phyloP scores from a whole-genome alignment of 2,888 invertebrate species.

The Pycnomerus fuliginosus region DNA sequence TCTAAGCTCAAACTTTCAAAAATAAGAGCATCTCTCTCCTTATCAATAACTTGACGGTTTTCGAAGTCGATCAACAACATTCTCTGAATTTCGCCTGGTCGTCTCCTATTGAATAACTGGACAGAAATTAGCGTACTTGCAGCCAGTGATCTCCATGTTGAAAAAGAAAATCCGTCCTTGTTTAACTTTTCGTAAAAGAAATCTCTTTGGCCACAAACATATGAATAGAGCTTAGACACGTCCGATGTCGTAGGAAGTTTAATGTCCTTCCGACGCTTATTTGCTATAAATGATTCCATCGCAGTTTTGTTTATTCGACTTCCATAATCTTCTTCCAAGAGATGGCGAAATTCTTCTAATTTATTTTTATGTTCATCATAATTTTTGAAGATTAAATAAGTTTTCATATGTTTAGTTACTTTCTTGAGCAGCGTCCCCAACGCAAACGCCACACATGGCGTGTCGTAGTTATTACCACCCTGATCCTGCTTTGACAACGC shows the following conservation, averaged over 20 bases:
- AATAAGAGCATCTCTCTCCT: background rate
- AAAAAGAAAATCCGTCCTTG: background rate
- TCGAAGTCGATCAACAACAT: background rate
- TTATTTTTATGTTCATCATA: background rate
- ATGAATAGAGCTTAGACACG: background rate
- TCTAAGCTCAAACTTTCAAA: background rate
- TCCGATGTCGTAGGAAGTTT: background rate
- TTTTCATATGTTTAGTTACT: background rate
- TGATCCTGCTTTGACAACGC: background rate
- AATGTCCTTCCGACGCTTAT: background rate
- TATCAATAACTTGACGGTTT: background rate
- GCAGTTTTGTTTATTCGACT: background rate
- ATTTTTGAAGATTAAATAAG: background rate
- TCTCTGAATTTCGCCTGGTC: background rate
- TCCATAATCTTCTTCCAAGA: background rate
- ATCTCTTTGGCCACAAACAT: background rate
- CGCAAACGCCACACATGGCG: background rate
- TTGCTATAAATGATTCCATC: background rate
- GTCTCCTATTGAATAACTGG: background rate
- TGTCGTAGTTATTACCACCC: background rate
- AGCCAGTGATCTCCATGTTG: background rate
- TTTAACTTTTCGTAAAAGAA: background rate
- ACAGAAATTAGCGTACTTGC: too few relatives aligned
- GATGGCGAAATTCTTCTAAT: background rate
- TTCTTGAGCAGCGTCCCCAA: background rate